phyloP scores from a whole-genome alignment of 2,888 invertebrate genomes.

The Aleiodes alternator region DNA sequence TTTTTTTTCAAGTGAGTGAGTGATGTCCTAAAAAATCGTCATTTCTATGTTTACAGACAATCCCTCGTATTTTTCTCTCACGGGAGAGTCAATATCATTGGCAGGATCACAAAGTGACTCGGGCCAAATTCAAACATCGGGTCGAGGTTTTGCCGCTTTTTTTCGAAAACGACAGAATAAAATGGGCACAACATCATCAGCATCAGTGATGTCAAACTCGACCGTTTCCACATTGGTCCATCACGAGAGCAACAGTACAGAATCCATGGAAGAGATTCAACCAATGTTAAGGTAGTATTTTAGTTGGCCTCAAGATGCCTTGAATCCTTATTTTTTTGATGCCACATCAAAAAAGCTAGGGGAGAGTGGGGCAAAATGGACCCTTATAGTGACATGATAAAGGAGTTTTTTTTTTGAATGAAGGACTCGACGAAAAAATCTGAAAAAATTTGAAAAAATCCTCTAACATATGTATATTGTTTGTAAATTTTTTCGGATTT shows the following conservation, averaged over 20 bases:
- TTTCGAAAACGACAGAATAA: constrained; percentile 59
- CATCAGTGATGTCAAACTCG: constrained; percentile 61
- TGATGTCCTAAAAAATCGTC: background rate
- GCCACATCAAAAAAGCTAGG: too few relatives aligned
- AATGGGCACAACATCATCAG: constrained; percentile 66
- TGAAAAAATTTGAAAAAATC: too few relatives aligned
- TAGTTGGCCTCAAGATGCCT: too few relatives aligned
- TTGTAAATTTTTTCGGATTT: too few relatives aligned
- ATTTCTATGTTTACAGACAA: constrained; percentile 80
- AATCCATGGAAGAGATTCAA: constrained; percentile 60
- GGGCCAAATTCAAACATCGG: constrained; percentile 51
- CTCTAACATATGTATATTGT: too few relatives aligned
- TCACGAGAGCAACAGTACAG: constrained; percentile 57
- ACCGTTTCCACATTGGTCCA: constrained; percentile 62
- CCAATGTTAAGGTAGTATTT: constrained; percentile 57
- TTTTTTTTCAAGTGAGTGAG: background rate
- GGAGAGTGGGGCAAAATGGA: too few relatives aligned
- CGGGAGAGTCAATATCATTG: constrained; percentile 72
- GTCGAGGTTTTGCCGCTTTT: constrained; percentile 65
- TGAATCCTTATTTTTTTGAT: too few relatives aligned
- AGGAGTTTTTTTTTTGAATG: too few relatives aligned
- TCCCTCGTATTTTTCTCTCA: constrained; percentile 86
- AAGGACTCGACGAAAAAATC: too few relatives aligned
- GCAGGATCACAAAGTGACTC: constrained; percentile 25
- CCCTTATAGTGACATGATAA: too few relatives aligned